Conservation (phyloP, 1,140 invertebrate genomes). For the Drosophila quadrilineata region DNA sequence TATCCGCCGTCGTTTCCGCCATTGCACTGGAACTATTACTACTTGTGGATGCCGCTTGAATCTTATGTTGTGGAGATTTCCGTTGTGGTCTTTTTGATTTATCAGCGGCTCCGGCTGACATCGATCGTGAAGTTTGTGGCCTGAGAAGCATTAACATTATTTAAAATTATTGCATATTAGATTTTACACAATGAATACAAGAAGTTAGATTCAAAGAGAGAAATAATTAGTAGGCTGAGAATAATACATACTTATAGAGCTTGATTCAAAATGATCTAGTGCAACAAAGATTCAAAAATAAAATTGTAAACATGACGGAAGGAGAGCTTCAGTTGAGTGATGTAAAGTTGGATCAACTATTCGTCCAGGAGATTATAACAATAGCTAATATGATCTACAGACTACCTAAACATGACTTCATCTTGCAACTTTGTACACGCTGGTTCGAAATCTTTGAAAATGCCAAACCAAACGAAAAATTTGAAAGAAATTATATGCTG, state of each 20-base stretch:
- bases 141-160: no score
- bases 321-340: neutral
- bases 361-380: conserved; percentile 42
- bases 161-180: no score
- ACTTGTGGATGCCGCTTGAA: conserved; percentile 17
- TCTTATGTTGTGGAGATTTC: conserved; percentile 21
- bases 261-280: no score
- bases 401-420: conserved; percentile 13
- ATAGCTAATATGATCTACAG: conserved; percentile 26
- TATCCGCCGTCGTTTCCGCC: conserved; percentile 41
- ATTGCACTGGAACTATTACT: conserved; percentile 8
- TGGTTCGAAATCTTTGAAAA: conserved; percentile 57
- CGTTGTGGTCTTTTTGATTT: conserved; percentile 45
- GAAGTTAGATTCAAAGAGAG: no score
- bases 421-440: conserved; percentile 39
- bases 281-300: no score
- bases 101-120: conserved; percentile 73
- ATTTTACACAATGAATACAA: no score
- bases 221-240: neutral
- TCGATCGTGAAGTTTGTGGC: conserved; percentile 73
- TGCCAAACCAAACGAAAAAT: conserved; percentile 35
- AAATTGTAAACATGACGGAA: conserved; percentile 31
- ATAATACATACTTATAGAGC: neutral
- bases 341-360: conserved; percentile 48
- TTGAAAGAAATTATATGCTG: conserved; percentile 60